Percentiles rank a stretch among this genome's conserved stretches.
These are phyloP conservation scores for Clarias gariepinus DNA, from an alignment of 2,113 vertebrate genomes.

Conservation along the genomic window DNA sequence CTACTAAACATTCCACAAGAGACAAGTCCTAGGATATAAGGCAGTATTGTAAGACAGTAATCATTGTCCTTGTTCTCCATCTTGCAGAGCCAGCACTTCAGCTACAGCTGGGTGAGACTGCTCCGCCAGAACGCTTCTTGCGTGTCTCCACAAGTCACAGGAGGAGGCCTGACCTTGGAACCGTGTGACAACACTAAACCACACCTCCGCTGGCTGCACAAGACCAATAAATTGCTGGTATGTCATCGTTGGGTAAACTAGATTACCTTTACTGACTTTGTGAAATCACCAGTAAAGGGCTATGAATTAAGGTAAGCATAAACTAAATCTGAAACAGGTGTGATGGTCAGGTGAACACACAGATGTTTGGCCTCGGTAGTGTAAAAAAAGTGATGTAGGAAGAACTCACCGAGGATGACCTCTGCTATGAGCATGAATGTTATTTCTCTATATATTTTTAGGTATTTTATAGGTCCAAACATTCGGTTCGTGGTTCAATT, in stretches of 20 bases:
- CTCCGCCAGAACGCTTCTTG: conserved; percentile 80
- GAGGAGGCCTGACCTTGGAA: conserved; percentile 58
- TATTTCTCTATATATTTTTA: neutral
- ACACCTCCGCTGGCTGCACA: conserved; percentile 80
- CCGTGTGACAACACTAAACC: conserved; percentile 71
- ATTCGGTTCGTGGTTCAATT: neutral
- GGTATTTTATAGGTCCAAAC: neutral
- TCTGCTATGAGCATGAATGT: neutral
- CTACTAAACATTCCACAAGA: neutral
- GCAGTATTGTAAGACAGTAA: neutral
- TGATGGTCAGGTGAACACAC: neutral
- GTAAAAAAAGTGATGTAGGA: neutral
- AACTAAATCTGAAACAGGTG: neutral
- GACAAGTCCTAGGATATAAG: neutral
- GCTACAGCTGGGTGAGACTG: conserved; percentile 90
- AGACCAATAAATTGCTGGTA: conserved; percentile 78
- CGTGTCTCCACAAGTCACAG: conserved; percentile 52
- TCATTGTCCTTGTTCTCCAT: neutral
- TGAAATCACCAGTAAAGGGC: neutral
- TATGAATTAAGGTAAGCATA: neutral
- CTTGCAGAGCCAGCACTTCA: conserved; percentile 86
- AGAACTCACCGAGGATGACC: neutral
- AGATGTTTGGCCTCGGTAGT: neutral
- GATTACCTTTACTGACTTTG: neutral
- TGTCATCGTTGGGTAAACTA: conserved; percentile 52